Percentiles rank a stretch among this genome's conserved stretches.
Evolutionary conservation across 2,113 vertebrate genomes (phyloP).

Genomic region (Actenoides lindsayi): DNA sequence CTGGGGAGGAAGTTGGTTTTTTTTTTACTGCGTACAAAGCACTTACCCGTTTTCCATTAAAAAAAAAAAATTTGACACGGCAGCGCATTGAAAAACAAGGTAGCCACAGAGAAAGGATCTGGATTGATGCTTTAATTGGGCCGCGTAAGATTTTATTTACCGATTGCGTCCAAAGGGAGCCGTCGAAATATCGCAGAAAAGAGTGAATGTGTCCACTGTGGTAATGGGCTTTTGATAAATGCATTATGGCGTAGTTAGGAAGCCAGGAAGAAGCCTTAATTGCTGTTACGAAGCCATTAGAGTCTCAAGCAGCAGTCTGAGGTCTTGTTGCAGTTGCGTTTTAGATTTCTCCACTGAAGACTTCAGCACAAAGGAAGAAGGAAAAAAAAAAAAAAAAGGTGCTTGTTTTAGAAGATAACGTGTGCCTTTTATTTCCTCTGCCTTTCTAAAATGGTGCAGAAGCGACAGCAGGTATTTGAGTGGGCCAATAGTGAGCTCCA

Average conservation of each 20-base stretch:
- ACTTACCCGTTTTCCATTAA: neutral
- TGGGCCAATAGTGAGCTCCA: neutral
- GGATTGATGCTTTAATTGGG: conserved; percentile 51
- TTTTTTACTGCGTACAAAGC: neutral
- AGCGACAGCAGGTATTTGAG: neutral
- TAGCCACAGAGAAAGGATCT: neutral
- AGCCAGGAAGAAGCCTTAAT: conserved; percentile 61
- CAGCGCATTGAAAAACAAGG: neutral
- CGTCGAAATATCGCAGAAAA: conserved; percentile 12
- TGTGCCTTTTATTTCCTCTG: conserved; percentile 26
- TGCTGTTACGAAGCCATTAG: conserved; percentile 61
- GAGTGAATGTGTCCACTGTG: conserved; percentile 21
- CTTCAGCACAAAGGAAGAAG: neutral
- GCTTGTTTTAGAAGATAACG: conserved; percentile 31
- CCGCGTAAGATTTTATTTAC: conserved; percentile 48
- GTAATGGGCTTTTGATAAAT: conserved; percentile 64
- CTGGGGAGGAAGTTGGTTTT: neutral
- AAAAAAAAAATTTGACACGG: neutral
- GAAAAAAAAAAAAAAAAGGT: neutral
- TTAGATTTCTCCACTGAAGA: neutral
- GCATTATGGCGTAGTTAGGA: conserved; percentile 44
- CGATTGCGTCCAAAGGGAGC: conserved; percentile 35
- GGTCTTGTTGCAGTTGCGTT: conserved; percentile 22
- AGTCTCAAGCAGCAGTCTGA: conserved; percentile 36
- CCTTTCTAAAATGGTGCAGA: neutral